Evolutionary conservation across 2,113 vertebrate genomes (phyloP).

Genomic region (Agapornis roseicollis): DNA sequence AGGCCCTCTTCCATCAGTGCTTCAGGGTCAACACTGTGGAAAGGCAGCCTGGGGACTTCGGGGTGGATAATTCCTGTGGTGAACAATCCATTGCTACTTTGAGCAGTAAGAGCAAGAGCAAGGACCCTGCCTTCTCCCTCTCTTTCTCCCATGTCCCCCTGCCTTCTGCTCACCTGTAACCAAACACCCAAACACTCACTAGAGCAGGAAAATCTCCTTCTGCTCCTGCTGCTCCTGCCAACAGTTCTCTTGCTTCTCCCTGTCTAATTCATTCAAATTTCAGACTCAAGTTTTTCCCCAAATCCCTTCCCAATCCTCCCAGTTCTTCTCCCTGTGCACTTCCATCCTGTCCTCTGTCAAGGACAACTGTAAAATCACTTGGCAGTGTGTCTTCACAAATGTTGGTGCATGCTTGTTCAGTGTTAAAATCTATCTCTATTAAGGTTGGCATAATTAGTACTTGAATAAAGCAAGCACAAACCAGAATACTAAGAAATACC

Average conservation of each 20-base stretch:
- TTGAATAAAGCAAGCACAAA: not conserved
- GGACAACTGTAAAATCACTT: not conserved
- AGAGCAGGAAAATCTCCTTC: not conserved
- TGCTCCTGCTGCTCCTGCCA: not conserved
- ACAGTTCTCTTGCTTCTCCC: not conserved
- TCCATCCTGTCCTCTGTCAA: not conserved
- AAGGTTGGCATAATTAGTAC: not conserved
- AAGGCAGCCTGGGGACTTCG: not conserved
- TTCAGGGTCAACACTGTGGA: rapidly evolving
- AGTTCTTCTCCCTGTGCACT: not conserved
- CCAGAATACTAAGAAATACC: not conserved
- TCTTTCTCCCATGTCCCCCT: not conserved
- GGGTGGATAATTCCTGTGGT: rapidly evolving
- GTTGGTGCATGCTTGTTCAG: too few species aligned
- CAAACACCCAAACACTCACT: not conserved
- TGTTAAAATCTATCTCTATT: not conserved
- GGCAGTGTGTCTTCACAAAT: not conserved
- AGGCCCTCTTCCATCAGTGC: not conserved
- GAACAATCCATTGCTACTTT: not conserved
- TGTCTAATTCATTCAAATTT: not conserved
- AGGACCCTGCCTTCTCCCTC: not conserved
- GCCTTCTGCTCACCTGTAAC: not conserved
- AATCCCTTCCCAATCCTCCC: not conserved
- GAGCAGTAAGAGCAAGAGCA: not conserved
- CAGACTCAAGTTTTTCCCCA: not conserved